Base-by-base conservation (phyloP, 2,113 vertebrate species). In the Ahaetulla prasina region DNA sequence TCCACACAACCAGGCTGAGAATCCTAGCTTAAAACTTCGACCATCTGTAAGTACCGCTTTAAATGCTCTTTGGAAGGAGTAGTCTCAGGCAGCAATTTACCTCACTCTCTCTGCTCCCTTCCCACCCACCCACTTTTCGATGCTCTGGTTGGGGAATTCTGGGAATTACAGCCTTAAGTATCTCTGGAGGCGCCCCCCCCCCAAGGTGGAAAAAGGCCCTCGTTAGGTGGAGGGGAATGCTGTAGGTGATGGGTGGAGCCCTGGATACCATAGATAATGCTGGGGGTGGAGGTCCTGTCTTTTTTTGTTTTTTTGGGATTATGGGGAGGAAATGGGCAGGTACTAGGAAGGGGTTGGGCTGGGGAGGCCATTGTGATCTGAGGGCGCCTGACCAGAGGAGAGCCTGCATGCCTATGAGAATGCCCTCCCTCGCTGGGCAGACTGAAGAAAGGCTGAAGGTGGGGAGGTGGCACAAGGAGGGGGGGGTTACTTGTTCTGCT, bases 261-360 rank as follows among this genome's bases (percentile, higher is more conserved):
- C 8, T 49, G 63, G 14, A 55, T 47, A 35, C n/a, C 52, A 7
- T 50, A 87, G 55, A 30, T 87, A 87, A 25, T 12, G 23, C 49
- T 68, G 22, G 25, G 53, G 54, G 12, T 53, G 53, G 27, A 12
- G 52, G 27, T 49, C 43, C 91, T 20, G 2, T 43, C 50, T 50
- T 4, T 3, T 8, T 9, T 11, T 35, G 45, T 43, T 50, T 4
- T 3, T 8, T 9, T 11, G 50, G 45, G 4, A 50, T 35, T 86
- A 23, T 3, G 45, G 53, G 52, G 18, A 50, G 54, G 60, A 89
- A 90, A n/a, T 68, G 85, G 89, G 57, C 89, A 11, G 4, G 35
- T 16, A 14, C 54, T 85, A 87, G 92, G 92, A 84, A 90, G 89
- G 86, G 86, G 89, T 4, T 53, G 92, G 63, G 63, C 43, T 54